Conservation (phyloP, 2,797 vertebrate genomes). For the Mus caroli region DNA sequence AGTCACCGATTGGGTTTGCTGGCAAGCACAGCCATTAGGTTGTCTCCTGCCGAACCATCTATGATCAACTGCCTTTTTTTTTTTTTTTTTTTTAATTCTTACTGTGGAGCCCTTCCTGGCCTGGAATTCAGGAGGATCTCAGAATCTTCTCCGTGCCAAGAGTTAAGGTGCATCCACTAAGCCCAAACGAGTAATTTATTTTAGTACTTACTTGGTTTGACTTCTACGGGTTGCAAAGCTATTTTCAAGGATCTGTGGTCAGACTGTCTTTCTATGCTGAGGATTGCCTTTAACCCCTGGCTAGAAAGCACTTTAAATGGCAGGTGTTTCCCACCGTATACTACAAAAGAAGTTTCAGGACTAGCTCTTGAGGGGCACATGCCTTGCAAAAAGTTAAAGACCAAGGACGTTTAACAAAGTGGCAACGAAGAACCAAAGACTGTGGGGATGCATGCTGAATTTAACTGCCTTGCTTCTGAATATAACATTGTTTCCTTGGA, state of each 20-base stretch:
- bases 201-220: not conserved
- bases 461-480: slow-evolving; percentile 5
- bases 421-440: not conserved
- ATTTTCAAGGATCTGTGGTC: not conserved
- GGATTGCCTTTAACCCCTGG: not conserved
- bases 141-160: not conserved
- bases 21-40: not conserved
- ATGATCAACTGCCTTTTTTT: not conserved
- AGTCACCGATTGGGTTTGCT: not conserved
- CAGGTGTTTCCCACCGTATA: not conserved
- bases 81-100: not conserved
- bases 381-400: slow-evolving; percentile 45
- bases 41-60: not conserved
- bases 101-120: not conserved
- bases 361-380: not conserved
- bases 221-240: not conserved
- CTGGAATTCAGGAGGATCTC: not conserved
- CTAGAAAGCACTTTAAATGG: not conserved
- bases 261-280: not conserved
- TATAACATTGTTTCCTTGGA: slow-evolving; percentile 57
- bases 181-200: not conserved
- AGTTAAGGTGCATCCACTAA: not conserved
- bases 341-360: not conserved
- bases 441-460: not conserved
- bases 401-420: slow-evolving; percentile 46